Base-by-base conservation (phyloP, 2,113 vertebrate genomes). In the Albula goreensis region DNA sequence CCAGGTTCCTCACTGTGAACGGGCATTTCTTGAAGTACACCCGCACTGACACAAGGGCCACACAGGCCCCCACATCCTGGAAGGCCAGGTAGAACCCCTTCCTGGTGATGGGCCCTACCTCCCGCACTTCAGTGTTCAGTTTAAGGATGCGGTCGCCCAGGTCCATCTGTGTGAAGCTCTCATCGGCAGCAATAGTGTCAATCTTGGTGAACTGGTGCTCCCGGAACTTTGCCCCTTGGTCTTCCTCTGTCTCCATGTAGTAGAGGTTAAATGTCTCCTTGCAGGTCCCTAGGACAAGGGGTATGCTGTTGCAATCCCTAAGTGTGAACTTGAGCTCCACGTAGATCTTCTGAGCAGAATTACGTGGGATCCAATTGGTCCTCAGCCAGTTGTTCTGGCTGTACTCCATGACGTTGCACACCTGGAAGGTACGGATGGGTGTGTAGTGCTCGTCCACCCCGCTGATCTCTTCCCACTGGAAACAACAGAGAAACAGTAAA, bases 21-120 rank as follows among this genome's bases (percentile, higher is more conserved):
- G 98, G 98, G 91, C 98, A 99, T 93, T 99, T 99, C 91, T 99
- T 99, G 91, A 98, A 99, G 95, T 98, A 99, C 83, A 99, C 98
- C 88, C 98, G 95, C 15, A 96, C 94, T 0, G 95, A 96, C 13
- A 96, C 95, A 31, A 96, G 91, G 51, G 95, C 95, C 53, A 96
- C 95, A 1, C 95, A 96, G 85, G 95, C 95, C 3, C 95, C 95
- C 85, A 96, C 94, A 0, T 96, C 95, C 92, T 99, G 98, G 93
- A 99, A 99, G 53, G 98, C 98, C 94, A 99, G 91, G 92, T 98
- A 99, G 91, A 99, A 98, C 91, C 98, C 98, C 84, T 99, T 99
- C 94, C 94, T 97, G 88, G 92, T 96, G 91, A 99, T 91, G 52
- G 97, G 98, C 51, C 98, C 98, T 88, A 99, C 97, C 94, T 99